Evolutionary conservation across 1,140 invertebrate genomes (phyloP).

Genomic region (Ips nitidus): DNA sequence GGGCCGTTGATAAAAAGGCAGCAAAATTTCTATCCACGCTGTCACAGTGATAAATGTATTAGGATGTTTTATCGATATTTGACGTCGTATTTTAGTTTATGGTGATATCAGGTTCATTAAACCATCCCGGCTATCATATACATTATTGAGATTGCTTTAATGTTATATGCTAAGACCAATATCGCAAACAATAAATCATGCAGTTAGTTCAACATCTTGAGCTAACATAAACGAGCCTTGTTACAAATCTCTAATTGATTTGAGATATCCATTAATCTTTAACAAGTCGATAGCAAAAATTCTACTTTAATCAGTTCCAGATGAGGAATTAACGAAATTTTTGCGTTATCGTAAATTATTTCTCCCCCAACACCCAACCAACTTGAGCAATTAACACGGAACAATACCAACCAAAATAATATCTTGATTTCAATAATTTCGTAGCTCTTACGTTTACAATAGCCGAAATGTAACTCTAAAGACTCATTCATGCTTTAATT

Average conservation of each 20-base stretch:
- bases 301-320: no score
- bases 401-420: not conserved
- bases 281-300: no score
- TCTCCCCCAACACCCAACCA: not conserved
- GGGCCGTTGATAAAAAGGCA: constrained; percentile 22
- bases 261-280: no score
- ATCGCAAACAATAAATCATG: no score
- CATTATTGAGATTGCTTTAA: no score
- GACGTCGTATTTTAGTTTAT: not conserved
- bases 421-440: not conserved
- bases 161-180: no score
- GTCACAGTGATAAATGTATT: constrained; percentile 26
- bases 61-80: constrained; percentile 28
- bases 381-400: not conserved
- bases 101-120: no score
- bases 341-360: not conserved
- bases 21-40: constrained; percentile 19
- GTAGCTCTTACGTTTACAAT: not conserved
- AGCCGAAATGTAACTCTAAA: not conserved
- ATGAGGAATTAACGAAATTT: no score
- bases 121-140: no score
- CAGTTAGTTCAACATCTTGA: no score
- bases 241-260: no score
- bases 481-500: constrained; percentile 6
- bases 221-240: no score